Evolutionary conservation across 2,888 invertebrate genomes (phyloP), one percentile per base, ranked within the genome.

Genomic region (Alsophila aescularia): DNA sequence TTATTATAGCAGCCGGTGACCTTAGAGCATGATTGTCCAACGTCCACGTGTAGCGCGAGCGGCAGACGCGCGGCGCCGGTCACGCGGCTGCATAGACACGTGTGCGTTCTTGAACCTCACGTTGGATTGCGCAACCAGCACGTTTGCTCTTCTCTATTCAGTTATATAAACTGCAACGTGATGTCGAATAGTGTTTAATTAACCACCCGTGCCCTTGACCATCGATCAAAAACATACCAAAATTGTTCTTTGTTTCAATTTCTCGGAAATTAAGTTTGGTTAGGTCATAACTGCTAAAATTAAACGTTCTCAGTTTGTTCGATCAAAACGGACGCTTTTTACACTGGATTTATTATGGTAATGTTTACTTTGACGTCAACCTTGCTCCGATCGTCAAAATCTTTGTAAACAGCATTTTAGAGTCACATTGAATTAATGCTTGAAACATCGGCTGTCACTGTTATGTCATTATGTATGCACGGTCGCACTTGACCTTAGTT

Each of bases 81-180:
- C 90, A 89, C 90, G 89, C 80, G 90, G 87, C 83, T 50, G 16
- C 32, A n/a, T n/a, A 55, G 65, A 73, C 90, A 90, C 90, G 90
- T 90, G 88, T 73, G 71, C 69, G 76, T 58, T 77, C 86, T 83
- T 86, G 87, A 85, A 85, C 87, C 85, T 86, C 90, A 89, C 90
- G 89, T 90, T 89, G 84, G 59, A 72, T 90, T 88, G 81, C 88
- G 87, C 81, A 89, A 89, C 82, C 62, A 75, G 70, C 86, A 83
- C 86, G 83, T 80, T 86, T 71, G 73, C 76, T 79, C 83, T 73
- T 82, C 81, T 78, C 77, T 70, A 72, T 69, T 77, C 81, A 78
- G 84, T 88, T 88, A 89, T 82, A 87, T 88, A 88, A 88, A 85
- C 79, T 75, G 71, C 84, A 89, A 89, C 89, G 87, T 90, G 90